A percentile compares a stretch with the other conserved stretches of the same genome.
These are phyloP conservation scores for Clupea harengus DNA, from an alignment of 2,113 vertebrate species.

Conservation along the genomic window DNA sequence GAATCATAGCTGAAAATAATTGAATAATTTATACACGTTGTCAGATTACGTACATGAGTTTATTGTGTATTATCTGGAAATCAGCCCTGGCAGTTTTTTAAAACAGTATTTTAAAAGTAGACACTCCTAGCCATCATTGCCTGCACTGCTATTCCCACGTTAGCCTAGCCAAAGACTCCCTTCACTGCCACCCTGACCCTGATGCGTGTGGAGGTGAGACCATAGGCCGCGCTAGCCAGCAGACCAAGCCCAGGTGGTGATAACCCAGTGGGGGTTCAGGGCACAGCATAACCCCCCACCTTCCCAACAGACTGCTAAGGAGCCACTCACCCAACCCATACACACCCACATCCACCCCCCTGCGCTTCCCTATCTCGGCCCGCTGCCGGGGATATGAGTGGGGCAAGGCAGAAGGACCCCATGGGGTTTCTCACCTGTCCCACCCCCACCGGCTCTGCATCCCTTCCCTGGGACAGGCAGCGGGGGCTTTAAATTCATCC, in stretches of 20 bases:
- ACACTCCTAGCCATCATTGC: not conserved
- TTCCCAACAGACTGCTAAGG: not conserved
- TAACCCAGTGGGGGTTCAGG: not conserved
- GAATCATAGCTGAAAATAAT: not conserved
- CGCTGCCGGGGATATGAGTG: constrained; percentile 9
- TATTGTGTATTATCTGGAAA: not conserved
- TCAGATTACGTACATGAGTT: not conserved
- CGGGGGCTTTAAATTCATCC: constrained; percentile 93
- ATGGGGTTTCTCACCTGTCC: constrained; percentile 40
- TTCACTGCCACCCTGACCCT: constrained; percentile 24
- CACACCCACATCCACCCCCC: constrained; percentile 22
- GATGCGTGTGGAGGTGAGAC: constrained; percentile 39
- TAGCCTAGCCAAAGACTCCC: not conserved
- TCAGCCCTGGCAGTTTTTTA: not conserved
- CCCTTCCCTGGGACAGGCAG: constrained; percentile 64
- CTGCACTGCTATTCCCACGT: not conserved
- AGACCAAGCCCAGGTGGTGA: constrained; percentile 32
- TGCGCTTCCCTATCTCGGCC: constrained; percentile 19
- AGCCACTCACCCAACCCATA: not conserved
- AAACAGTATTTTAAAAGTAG: not conserved
- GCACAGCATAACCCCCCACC: not conserved
- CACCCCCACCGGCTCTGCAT: constrained; percentile 16
- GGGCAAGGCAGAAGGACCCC: constrained; percentile 17
- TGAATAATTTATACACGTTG: not conserved
- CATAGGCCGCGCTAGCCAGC: not conserved